Evolutionary conservation across 2,113 vertebrate species (phyloP).

Genomic region (Baryphthengus martii): DNA sequence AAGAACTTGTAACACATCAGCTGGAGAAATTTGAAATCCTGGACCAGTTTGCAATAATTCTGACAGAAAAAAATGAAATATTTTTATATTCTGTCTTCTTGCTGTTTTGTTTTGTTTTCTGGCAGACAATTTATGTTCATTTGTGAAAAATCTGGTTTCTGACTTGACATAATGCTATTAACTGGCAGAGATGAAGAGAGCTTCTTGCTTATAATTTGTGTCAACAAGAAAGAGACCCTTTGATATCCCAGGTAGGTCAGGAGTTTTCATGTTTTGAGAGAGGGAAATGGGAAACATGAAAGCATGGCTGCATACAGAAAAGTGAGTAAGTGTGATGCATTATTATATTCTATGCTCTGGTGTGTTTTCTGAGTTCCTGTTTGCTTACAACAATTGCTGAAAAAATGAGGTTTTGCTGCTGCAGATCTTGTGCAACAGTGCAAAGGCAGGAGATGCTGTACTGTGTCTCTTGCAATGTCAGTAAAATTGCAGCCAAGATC

Average conservation of each 20-base stretch:
- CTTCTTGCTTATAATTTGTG: neutral
- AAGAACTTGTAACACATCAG: neutral
- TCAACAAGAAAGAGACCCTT: neutral
- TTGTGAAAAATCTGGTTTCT: neutral
- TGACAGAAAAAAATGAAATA: neutral
- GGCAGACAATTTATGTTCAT: neutral
- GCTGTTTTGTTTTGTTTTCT: neutral
- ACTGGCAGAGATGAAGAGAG: neutral
- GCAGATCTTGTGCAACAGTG: neutral
- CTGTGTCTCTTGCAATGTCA: slow-evolving; percentile 33
- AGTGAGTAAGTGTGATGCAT: neutral
- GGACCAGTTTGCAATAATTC: neutral
- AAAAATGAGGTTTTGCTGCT: slow-evolving; percentile 53
- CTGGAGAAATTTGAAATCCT: neutral
- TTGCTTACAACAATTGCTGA: slow-evolving; percentile 32
- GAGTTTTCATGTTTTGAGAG: neutral
- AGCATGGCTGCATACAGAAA: neutral
- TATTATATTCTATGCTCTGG: slow-evolving; percentile 25
- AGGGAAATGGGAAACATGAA: slow-evolving; percentile 9
- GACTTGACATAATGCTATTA: neutral
- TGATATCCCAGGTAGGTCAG: neutral
- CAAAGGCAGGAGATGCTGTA: slow-evolving; percentile 10
- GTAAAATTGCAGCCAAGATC: neutral
- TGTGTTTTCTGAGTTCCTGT: slow-evolving; percentile 45
- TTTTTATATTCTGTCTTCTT: neutral